phyloP scores from a whole-genome alignment of 2,888 invertebrate species.

The Syrphus vitripennis region DNA sequence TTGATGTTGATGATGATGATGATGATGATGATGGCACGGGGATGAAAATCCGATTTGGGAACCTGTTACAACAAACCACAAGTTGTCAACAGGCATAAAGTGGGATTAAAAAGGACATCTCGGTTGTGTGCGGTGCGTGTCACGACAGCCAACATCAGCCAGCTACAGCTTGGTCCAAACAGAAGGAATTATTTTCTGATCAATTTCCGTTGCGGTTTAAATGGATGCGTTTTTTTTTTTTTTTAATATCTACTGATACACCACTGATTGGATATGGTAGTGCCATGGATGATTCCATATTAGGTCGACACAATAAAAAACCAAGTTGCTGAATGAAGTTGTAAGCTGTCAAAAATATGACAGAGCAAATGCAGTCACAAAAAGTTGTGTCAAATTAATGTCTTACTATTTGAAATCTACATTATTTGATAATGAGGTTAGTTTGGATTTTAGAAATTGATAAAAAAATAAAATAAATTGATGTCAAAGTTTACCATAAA shows the following conservation, averaged over 20 bases:
- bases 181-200: constrained; percentile 63
- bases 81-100: constrained; percentile 48
- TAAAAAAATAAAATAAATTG: not conserved
- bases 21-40: too few relatives aligned
- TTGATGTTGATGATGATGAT: too few relatives aligned
- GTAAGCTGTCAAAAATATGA: constrained; percentile 62
- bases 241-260: not conserved
- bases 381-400: constrained; percentile 67
- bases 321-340: constrained; percentile 58
- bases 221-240: constrained; percentile 35
- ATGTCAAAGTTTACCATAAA: constrained; percentile 23
- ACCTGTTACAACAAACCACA: constrained; percentile 29
- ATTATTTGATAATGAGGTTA: constrained; percentile 51
- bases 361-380: constrained; percentile 46
- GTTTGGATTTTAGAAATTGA: constrained; percentile 31
- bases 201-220: constrained; percentile 50
- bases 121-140: constrained; percentile 44
- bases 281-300: constrained; percentile 46
- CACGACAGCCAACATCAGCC: not conserved
- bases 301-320: constrained; percentile 55
- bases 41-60: constrained; percentile 25
- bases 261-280: constrained; percentile 32
- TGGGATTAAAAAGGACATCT: constrained; percentile 60
- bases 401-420: constrained; percentile 48
- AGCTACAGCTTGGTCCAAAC: not conserved